Evolutionary conservation across 1,140 invertebrate genomes (phyloP).

Genomic region (Asobara japonica): DNA sequence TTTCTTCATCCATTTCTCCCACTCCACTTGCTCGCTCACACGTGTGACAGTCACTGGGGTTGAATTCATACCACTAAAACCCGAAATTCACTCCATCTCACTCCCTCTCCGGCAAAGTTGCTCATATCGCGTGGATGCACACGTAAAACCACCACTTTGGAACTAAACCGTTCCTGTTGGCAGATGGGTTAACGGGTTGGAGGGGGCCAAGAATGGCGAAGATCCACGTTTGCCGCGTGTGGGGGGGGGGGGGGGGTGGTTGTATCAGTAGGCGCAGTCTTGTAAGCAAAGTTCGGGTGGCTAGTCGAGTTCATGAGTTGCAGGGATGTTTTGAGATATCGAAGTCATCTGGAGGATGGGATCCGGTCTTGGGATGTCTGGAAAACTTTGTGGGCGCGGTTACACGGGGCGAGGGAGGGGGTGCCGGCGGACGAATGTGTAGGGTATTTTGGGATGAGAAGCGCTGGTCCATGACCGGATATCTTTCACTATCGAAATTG

Average conservation of each 20-base stretch:
- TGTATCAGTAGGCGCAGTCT: background rate
- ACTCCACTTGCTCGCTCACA: background rate
- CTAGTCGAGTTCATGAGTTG: background rate
- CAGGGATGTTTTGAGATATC: background rate
- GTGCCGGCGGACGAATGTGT: too few species aligned
- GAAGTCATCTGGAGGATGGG: background rate
- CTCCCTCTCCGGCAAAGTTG: background rate
- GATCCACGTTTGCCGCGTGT: too few species aligned
- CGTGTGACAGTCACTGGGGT: background rate
- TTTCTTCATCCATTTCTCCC: background rate
- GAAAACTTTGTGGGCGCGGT: too few species aligned
- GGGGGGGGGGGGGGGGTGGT: too few species aligned
- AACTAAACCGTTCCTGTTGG: background rate
- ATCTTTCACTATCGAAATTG: too few species aligned
- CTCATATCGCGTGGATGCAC: constrained; percentile 2
- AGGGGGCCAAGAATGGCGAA: background rate
- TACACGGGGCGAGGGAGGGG: too few species aligned
- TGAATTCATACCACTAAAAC: background rate
- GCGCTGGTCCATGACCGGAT: too few species aligned
- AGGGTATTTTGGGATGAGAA: too few species aligned
- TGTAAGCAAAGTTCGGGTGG: background rate
- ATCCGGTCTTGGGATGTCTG: background rate
- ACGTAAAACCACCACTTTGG: constrained; percentile 3
- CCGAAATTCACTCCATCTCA: background rate
- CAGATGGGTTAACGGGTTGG: background rate